phyloP scores from a whole-genome alignment of 1,140 invertebrate genomes.

The Acyrthosiphon pisum region DNA sequence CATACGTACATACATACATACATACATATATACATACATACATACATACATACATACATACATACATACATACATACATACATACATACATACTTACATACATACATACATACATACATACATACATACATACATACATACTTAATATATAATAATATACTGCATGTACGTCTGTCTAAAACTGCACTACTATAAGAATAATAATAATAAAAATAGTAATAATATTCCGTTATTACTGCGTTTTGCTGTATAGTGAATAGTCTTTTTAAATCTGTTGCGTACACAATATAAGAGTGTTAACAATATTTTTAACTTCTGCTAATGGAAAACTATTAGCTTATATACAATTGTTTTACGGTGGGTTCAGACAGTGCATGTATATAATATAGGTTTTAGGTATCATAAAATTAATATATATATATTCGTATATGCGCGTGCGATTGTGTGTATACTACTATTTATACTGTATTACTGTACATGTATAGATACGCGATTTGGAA shows the following conservation, averaged over 20 bases:
- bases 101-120: background rate
- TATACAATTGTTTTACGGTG: background rate
- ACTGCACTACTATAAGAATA: background rate
- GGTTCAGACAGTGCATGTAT: background rate
- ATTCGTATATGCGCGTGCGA: no score
- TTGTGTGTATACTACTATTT: no score
- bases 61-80: background rate
- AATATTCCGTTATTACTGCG: background rate
- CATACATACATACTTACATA: background rate
- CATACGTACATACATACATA: background rate
- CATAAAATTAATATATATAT: background rate
- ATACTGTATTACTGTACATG: background rate
- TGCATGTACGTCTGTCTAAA: background rate
- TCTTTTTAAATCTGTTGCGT: background rate
- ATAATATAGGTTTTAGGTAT: background rate
- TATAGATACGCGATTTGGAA: background rate
- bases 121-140: background rate
- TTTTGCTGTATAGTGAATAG: background rate
- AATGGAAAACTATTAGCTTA: background rate
- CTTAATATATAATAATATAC: background rate
- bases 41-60: background rate
- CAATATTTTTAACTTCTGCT: background rate
- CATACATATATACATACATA: background rate
- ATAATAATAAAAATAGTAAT: background rate
- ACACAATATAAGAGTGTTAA: background rate